Evolutionary conservation across 2,888 invertebrate species (phyloP).

Genomic region (Dicycla oo): DNA sequence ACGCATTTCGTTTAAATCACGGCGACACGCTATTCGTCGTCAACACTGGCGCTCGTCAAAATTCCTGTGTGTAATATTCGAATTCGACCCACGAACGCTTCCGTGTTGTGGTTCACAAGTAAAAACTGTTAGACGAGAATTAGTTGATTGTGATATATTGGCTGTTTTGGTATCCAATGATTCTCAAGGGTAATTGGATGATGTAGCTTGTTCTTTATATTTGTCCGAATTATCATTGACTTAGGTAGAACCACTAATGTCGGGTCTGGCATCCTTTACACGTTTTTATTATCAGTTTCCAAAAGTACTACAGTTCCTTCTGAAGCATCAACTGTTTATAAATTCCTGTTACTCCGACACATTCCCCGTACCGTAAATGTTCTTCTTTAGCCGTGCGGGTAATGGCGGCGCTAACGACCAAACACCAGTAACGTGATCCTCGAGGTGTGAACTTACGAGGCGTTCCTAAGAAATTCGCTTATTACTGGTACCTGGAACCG

Average conservation of each 20-base stretch:
- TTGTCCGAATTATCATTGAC: slow-evolving; percentile 3
- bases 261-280: not conserved
- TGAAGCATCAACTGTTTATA: slow-evolving; percentile 35
- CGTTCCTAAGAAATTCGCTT: slow-evolving; percentile 71
- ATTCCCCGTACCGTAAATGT: slow-evolving; percentile 62
- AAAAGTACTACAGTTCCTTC: slow-evolving; percentile 16
- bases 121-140: slow-evolving; percentile 35
- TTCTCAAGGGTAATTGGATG: slow-evolving; percentile 31
- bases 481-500: slow-evolving; percentile 75
- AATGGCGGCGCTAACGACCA: slow-evolving; percentile 71
- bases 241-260: not conserved
- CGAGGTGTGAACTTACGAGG: slow-evolving; percentile 72
- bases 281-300: slow-evolving; percentile 8
- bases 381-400: slow-evolving; percentile 54
- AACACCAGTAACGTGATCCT: slow-evolving; percentile 71
- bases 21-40: slow-evolving; percentile 61
- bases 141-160: slow-evolving; percentile 44
- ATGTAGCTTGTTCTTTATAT: slow-evolving; percentile 8
- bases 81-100: slow-evolving; percentile 48
- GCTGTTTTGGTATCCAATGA: slow-evolving; percentile 24
- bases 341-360: slow-evolving; percentile 37
- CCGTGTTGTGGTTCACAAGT: slow-evolving; percentile 53
- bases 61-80: slow-evolving; percentile 60
- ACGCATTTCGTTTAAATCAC: slow-evolving; percentile 66
- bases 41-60: slow-evolving; percentile 58